Percentiles rank a stretch among this genome's conserved stretches.
phyloP scores from a whole-genome alignment of 2,888 invertebrate species.

The Drosophila macrospina region DNA sequence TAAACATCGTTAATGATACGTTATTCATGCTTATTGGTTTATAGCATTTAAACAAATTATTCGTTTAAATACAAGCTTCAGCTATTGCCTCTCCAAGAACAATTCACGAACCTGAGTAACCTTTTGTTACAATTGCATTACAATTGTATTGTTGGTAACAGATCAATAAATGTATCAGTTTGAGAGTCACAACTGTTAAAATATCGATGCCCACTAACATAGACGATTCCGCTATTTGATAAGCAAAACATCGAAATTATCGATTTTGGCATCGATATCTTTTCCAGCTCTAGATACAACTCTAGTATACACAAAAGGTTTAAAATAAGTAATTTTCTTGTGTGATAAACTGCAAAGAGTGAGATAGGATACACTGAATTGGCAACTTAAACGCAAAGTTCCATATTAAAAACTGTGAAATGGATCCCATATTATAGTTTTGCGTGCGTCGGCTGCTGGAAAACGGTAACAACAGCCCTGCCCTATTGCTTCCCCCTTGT shows the following conservation, averaged over 20 bases:
- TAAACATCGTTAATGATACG: not conserved
- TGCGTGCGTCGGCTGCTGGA: constrained; percentile 65
- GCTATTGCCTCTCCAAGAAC: too few relatives aligned
- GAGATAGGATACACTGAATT: constrained; percentile 43
- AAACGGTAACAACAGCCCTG: constrained; percentile 76
- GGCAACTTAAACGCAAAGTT: constrained; percentile 46
- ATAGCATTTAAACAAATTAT: too few relatives aligned
- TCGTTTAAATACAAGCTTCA: too few relatives aligned
- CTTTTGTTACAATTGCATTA: too few relatives aligned
- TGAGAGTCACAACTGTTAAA: too few relatives aligned
- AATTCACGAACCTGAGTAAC: too few relatives aligned
- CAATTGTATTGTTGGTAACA: too few relatives aligned
- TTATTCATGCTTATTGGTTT: not conserved
- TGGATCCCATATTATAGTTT: constrained; percentile 68
- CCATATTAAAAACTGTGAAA: constrained; percentile 40
- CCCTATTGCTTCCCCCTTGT: constrained; percentile 64
- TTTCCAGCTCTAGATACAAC: constrained; percentile 37
- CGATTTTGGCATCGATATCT: too few relatives aligned
- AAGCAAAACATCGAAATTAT: too few relatives aligned
- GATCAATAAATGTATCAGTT: too few relatives aligned
- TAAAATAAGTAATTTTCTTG: constrained; percentile 71
- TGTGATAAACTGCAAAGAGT: constrained; percentile 60
- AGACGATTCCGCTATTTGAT: too few relatives aligned
- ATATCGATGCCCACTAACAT: too few relatives aligned
- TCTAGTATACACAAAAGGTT: constrained; percentile 77